Evolutionary conservation across 2,797 vertebrate species (phyloP).

Genomic region (Ceyx erithaca): DNA sequence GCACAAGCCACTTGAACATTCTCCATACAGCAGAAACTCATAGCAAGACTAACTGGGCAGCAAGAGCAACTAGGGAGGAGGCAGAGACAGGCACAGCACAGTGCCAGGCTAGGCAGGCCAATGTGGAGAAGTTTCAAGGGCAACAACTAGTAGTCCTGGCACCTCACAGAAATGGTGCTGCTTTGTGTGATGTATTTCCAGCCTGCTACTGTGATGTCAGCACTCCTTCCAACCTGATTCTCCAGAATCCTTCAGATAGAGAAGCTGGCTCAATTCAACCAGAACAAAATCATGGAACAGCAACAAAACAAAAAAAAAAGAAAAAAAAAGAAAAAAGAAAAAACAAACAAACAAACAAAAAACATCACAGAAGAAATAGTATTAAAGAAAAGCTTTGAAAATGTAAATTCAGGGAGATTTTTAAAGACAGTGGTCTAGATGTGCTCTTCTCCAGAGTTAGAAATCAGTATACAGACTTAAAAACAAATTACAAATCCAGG

Average conservation of each 20-base stretch:
- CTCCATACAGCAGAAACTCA: neutral
- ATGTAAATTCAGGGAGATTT: too few species aligned
- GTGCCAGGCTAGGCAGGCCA: neutral
- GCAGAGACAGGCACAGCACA: neutral
- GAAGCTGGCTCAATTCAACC: neutral
- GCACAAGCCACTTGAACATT: neutral
- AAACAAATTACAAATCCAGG: neutral
- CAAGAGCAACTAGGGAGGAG: neutral
- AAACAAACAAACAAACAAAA: too few species aligned
- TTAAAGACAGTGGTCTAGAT: neutral
- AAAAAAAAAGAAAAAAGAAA: too few species aligned
- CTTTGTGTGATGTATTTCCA: neutral
- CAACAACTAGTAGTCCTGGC: neutral
- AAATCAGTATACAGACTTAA: neutral
- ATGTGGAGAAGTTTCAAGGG: neutral
- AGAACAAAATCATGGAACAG: neutral
- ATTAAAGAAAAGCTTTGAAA: neutral
- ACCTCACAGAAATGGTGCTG: neutral
- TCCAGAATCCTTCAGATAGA: neutral
- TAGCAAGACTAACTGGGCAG: neutral
- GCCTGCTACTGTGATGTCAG: neutral
- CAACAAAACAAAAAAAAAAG: neutral
- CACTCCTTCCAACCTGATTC: neutral
- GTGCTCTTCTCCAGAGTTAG: neutral
- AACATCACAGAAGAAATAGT: neutral